Percentiles rank a stretch among this genome's conserved stretches.
Evolutionary conservation across 2,888 invertebrate genomes (phyloP).

Genomic region (Microplitis manilae): DNA sequence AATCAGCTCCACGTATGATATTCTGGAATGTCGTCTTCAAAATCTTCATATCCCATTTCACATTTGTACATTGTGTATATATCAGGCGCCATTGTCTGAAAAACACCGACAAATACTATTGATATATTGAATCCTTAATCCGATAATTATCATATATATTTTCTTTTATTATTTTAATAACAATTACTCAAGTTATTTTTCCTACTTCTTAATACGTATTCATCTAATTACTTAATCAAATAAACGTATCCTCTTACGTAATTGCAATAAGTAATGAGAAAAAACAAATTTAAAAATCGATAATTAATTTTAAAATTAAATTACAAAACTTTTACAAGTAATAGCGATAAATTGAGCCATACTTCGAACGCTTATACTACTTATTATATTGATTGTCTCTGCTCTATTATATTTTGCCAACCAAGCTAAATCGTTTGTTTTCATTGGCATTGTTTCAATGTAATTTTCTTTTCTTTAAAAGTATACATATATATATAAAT

Average conservation of each 20-base stretch:
- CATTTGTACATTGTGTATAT: constrained; percentile 51
- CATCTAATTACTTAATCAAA: constrained; percentile 40
- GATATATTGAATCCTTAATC: constrained; percentile 33
- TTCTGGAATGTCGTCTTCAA: constrained; percentile 39
- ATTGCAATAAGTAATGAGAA: background rate
- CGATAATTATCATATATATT: background rate
- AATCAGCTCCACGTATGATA: constrained; percentile 21
- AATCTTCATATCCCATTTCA: constrained; percentile 43
- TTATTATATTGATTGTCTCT: background rate
- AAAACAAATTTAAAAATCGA: background rate
- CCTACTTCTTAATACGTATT: constrained; percentile 1
- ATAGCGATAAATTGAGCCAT: background rate
- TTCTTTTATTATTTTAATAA: background rate
- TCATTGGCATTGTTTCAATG: background rate
- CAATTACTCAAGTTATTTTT: background rate
- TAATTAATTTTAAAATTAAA: background rate
- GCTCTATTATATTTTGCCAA: background rate
- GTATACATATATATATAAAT: background rate
- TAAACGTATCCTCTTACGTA: constrained; percentile 11
- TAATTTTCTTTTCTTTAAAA: background rate
- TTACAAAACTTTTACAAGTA: background rate
- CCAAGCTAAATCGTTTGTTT: background rate
- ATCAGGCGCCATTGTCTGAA: constrained; percentile 55
- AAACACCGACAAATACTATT: constrained; percentile 52
- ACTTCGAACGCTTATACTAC: background rate